phyloP scores from a whole-genome alignment of 2,888 invertebrate species.

The Caenorhabditis angaria region DNA sequence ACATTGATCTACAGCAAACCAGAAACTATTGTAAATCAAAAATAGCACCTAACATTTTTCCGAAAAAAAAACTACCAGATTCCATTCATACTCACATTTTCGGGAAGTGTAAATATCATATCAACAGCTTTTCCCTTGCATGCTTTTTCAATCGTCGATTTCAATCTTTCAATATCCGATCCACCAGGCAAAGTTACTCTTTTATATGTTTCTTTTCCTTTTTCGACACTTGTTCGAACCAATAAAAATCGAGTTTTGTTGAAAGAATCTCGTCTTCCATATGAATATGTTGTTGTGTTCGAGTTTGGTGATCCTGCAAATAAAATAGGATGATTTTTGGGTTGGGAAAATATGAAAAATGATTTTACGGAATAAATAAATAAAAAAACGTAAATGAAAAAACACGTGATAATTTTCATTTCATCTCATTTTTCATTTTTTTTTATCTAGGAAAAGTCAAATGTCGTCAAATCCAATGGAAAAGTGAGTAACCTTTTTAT shows the following conservation, averaged over 20 bases:
- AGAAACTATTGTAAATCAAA: background rate
- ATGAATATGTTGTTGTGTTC: constrained; percentile 53
- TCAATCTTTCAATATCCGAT: constrained; percentile 56
- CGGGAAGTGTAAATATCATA: constrained; percentile 56
- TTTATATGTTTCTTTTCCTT: constrained; percentile 62
- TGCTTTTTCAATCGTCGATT: constrained; percentile 53
- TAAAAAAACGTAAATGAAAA: background rate
- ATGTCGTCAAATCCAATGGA: too few species aligned
- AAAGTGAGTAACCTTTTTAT: too few species aligned
- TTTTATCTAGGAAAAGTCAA: background rate
- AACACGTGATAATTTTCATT: too few species aligned
- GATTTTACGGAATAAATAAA: background rate
- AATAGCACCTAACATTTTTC: background rate
- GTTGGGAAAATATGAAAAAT: background rate
- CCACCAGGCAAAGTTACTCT: constrained; percentile 61
- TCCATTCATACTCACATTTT: constrained; percentile 20
- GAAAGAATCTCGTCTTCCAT: constrained; percentile 55
- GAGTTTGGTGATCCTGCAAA: constrained; percentile 30
- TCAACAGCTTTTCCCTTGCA: constrained; percentile 49
- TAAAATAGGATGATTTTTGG: background rate
- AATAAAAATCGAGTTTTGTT: constrained; percentile 56
- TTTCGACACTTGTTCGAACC: constrained; percentile 51
- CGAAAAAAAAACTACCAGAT: too few species aligned
- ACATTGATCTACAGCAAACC: too few species aligned
- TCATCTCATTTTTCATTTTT: background rate